Percentiles rank a stretch among this genome's conserved stretches.
Evolutionary conservation across 2,797 vertebrate species (phyloP).

Genomic region (Megaceryle alcyon): DNA sequence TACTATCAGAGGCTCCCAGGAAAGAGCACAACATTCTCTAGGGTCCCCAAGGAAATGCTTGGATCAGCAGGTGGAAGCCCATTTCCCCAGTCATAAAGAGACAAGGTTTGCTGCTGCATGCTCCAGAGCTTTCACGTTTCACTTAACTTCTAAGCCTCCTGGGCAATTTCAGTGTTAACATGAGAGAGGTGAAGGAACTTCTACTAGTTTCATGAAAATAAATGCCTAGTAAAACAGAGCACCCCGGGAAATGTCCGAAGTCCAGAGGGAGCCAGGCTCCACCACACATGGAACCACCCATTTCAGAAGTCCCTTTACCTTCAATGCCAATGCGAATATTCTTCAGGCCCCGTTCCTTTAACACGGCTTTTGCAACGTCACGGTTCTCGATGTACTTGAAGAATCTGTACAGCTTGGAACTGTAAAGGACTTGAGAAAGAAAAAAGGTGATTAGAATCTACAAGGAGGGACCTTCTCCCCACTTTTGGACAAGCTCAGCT

Average conservation of each 20-base stretch:
- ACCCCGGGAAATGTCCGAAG: neutral
- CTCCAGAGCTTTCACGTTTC: neutral
- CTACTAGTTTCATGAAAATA: neutral
- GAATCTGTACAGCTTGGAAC: conserved; percentile 86
- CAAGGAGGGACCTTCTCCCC: neutral
- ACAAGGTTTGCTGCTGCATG: neutral
- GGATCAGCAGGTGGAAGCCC: neutral
- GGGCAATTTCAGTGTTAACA: neutral
- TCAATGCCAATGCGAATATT: conserved; percentile 87
- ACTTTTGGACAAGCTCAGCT: neutral
- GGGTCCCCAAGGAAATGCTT: neutral
- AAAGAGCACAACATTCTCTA: neutral
- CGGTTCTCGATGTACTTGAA: conserved; percentile 88
- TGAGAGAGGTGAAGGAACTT: neutral
- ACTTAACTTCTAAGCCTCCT: neutral
- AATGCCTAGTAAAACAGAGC: neutral
- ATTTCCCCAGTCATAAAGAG: neutral
- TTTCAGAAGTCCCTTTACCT: conserved; percentile 62
- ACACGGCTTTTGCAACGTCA: conserved; percentile 83
- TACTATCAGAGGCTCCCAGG: neutral
- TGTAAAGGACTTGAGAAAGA: conserved; percentile 80
- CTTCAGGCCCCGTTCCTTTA: conserved; percentile 85
- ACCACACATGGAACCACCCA: neutral
- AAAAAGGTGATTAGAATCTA: neutral
- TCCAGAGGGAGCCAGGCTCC: neutral